Evolutionary conservation across 2,888 invertebrate species (phyloP), one percentile per base, ranked within the genome.

Genomic region (Nudaria mundana): DNA sequence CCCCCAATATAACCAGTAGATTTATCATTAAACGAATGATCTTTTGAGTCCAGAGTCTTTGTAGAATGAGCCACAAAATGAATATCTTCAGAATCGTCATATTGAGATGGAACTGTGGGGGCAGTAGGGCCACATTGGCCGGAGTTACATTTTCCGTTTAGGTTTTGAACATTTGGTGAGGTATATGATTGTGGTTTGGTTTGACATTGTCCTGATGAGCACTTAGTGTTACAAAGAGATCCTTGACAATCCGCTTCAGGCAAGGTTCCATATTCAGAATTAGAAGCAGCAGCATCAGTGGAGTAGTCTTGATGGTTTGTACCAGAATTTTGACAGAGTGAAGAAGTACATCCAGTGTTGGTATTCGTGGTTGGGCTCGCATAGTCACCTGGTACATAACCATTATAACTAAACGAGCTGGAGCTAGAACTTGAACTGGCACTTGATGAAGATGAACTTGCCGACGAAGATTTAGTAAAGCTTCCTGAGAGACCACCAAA

Each of bases 401-500:
- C 79, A 42, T 68, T 69, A 40, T 70, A 85, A 54, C 71, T 81
- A 50, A 72, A 87, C 25, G 70, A 53, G 30, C 56, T 56, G 8
- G 86, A 75, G 46, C 81, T 78, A 5, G 86, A 70, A 51, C 84
- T 83, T 3, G 85, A 69, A 55, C 84, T 86, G 18, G 87, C 73
- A 60, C 86, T 84, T 1, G 84, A 75, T 24, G 87, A 75, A 10
- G 88, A 75, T 28, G 71, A 82, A 50, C 85, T 88, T 12, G 85
- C 77, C 8, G 89, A 67, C 18, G 82, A 77, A 0, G 88, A 76
- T 54, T 85, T 75, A 18, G 90, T 70, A 68, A 80, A 76, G 68
- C 85, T 82, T 71, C 91, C 81, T 48, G 86, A 73, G 77, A 66
- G 79, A 57, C 78, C 84, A 3, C 72, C 74, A 40, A 60, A 63